Base-by-base conservation (phyloP, 1,140 invertebrate genomes). In the Fopius arisanus region DNA sequence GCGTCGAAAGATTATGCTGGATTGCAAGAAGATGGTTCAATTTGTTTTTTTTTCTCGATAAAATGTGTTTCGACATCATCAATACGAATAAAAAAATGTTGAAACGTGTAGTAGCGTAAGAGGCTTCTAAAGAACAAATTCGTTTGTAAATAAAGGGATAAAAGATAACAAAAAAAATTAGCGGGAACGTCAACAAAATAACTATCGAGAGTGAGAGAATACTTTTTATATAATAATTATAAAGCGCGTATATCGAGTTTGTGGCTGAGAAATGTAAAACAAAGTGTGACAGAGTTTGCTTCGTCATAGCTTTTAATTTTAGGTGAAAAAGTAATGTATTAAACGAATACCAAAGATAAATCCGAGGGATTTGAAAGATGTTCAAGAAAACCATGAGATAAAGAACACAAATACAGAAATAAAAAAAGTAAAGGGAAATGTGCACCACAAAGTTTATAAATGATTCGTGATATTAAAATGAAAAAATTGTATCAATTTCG, bases 141-240 rank as follows among this genome's bases (percentile, higher is more conserved):
- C 37, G 31, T 75, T 75, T 75, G 69, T 75, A 75, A 67, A 75
- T 71, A 75, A 43, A 70, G 65, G 48, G 14, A 29, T n/a, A 59
- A 10, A 59, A 59, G 26, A 59, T 5, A 1, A 26, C 1, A 7
- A 65, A 65, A 65, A 65, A 65, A 65, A 65, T 65, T 33, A 65
- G 73, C 67, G 67, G 70, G 74, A 78, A 70, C 67, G 77, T 75
- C 29, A 54, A 74, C 75, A 74, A 33, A 65, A 28, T 19, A n/a
- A 28, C 21, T n/a, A 65, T 65, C 62, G 70, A 75, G 62, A 69
- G 74, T 74, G 66, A 70, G 73, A 78, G 73, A 76, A 74, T 67
- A 75, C 69, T 75, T 75, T 75, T 75, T 72, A 72, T 75, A 75
- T 69, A 72, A 75, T 67, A 51, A 68, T 54, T 59, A 71, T 71